Percentiles rank a stretch among this genome's conserved stretches.
Conservation (phyloP, 1,140 invertebrate genomes). For the Cydia pomonella region DNA sequence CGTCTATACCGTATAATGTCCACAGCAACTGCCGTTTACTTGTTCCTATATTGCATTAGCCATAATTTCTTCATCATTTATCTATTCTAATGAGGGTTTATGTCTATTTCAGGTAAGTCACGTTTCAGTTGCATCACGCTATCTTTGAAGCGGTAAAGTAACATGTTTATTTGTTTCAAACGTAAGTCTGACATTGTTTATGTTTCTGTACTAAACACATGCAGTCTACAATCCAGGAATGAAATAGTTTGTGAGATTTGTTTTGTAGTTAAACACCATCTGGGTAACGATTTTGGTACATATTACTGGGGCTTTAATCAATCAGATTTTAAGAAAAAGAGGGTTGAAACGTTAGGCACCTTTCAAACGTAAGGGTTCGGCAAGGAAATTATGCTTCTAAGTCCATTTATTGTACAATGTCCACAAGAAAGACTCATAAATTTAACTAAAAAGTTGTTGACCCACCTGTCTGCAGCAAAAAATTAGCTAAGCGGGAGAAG, state of each 20-base stretch:
- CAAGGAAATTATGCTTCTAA: no score
- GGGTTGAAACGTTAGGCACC: no score
- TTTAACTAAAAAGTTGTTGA: no score
- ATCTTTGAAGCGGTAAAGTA: not conserved
- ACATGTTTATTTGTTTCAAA: conserved; percentile 16
- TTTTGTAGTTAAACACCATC: no score
- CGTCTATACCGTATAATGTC: not conserved
- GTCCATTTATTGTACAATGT: no score
- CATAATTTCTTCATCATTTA: conserved; percentile 6
- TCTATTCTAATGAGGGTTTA: conserved; percentile 20
- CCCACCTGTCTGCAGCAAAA: no score
- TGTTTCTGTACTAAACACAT: not conserved
- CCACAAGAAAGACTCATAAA: no score
- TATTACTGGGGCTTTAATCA: no score
- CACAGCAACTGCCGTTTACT: not conserved
- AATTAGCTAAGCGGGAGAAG: no score
- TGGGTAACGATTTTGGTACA: no score
- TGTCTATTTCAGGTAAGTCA: conserved; percentile 31
- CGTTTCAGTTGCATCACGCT: conserved; percentile 24
- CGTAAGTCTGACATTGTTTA: not conserved
- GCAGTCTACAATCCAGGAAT: not conserved
- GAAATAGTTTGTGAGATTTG: not conserved
- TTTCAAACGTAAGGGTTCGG: no score
- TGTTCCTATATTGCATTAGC: conserved; percentile 2
- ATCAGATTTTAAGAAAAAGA: no score